A percentile compares a stretch with the other conserved stretches of the same genome.
Evolutionary conservation across 1,140 invertebrate species (phyloP).

Genomic region (Sitobion miscanthi): DNA sequence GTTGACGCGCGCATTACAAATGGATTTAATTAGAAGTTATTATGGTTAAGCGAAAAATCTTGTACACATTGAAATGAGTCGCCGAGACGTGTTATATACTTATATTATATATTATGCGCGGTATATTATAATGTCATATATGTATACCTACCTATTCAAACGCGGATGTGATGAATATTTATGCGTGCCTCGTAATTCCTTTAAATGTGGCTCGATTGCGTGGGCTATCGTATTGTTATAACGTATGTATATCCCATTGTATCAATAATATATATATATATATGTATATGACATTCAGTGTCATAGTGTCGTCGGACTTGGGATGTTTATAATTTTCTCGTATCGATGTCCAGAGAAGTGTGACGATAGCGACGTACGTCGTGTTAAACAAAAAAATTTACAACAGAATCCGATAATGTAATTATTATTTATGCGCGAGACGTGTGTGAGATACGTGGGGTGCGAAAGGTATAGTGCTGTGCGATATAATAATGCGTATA

Average conservation of each 20-base stretch:
- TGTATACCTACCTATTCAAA: background rate
- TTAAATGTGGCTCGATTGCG: background rate
- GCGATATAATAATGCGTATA: background rate
- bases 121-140: background rate
- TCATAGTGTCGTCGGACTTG: no score
- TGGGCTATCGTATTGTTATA: background rate
- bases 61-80: background rate
- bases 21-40: conserved; percentile 43
- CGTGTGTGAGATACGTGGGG: background rate
- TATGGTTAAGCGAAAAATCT: conserved; percentile 37
- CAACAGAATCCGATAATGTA: background rate
- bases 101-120: background rate
- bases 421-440: background rate
- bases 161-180: background rate
- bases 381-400: background rate
- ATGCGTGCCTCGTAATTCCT: background rate
- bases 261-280: background rate
- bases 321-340: background rate
- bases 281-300: no score
- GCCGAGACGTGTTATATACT: background rate
- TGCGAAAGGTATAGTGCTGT: background rate
- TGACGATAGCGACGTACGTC: background rate
- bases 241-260: background rate
- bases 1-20: conserved; percentile 13
- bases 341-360: background rate